Conservation (phyloP, 2,888 invertebrate species). For the Lycocerus yunnanus region DNA sequence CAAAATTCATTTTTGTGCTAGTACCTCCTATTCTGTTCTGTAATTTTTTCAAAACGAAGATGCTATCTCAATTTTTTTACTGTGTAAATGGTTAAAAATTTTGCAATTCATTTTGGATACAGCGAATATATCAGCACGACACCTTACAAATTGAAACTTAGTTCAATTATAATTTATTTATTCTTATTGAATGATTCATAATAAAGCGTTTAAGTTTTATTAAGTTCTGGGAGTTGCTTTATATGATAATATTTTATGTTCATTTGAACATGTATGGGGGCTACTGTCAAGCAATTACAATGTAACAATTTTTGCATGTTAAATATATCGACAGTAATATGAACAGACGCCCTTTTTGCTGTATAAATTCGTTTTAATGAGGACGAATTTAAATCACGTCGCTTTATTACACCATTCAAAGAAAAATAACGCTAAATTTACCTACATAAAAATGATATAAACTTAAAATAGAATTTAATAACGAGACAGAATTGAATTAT, state of each 20-base stretch:
- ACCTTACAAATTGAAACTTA: not conserved
- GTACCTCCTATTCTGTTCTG: too few relatives aligned
- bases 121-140: not conserved
- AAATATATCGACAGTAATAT: slow-evolving; percentile 19
- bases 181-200: slow-evolving; percentile 36
- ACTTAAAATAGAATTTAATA: slow-evolving; percentile 30
- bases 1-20: too few relatives aligned
- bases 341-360: not conserved
- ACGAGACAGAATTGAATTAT: not conserved
- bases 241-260: slow-evolving; percentile 16
- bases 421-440: slow-evolving; percentile 20
- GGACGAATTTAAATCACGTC: slow-evolving; percentile 16
- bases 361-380: slow-evolving; percentile 18
- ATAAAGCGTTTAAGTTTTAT: slow-evolving; percentile 30
- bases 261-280: slow-evolving; percentile 6
- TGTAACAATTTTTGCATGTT: slow-evolving; percentile 2
- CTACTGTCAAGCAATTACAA: slow-evolving; percentile 4
- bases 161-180: not conserved
- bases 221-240: slow-evolving; percentile 35
- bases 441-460: slow-evolving; percentile 25
- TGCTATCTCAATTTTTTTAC: too few relatives aligned
- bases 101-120: not conserved
- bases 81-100: not conserved
- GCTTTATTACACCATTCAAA: slow-evolving; percentile 20
- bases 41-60: too few relatives aligned